Evolutionary conservation across 2,888 invertebrate genomes (phyloP).

Genomic region (Pimpla rufipes): DNA sequence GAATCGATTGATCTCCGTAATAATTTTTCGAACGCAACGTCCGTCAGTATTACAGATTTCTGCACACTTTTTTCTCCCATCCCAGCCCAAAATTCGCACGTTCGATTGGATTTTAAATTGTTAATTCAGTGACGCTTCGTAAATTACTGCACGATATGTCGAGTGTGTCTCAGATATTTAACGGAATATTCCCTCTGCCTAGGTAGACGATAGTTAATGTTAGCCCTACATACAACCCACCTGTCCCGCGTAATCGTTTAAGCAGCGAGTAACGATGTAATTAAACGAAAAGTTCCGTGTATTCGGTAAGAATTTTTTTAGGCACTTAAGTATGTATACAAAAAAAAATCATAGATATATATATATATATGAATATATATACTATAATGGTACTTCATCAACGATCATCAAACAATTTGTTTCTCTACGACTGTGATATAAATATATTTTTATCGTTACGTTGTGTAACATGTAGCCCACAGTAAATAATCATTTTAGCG

Average conservation of each 20-base stretch:
- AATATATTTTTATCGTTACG: slow-evolving; percentile 81
- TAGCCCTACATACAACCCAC: slow-evolving; percentile 16
- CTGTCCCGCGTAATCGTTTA: slow-evolving; percentile 41
- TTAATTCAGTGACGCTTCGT: neutral
- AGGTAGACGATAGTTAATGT: slow-evolving; percentile 7
- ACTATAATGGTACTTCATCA: slow-evolving; percentile 59
- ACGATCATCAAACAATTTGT: slow-evolving; percentile 76
- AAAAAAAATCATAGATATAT: slow-evolving; percentile 14
- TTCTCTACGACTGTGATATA: slow-evolving; percentile 83
- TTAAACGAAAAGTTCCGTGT: slow-evolving; percentile 37
- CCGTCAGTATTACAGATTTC: neutral
- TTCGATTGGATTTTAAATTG: neutral
- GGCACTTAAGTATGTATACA: slow-evolving; percentile 37
- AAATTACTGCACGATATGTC: neutral
- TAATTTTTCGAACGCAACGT: neutral
- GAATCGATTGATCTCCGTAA: neutral
- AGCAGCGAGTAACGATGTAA: slow-evolving; percentile 37
- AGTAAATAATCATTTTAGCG: slow-evolving; percentile 74
- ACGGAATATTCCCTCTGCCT: neutral
- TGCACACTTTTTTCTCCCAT: neutral
- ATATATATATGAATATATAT: slow-evolving; percentile 45
- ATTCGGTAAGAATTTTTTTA: slow-evolving; percentile 31
- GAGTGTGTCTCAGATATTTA: neutral
- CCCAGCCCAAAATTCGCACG: neutral
- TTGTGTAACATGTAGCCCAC: slow-evolving; percentile 73